A percentile compares a stretch with the other conserved stretches of the same genome.
phyloP scores from a whole-genome alignment of 2,113 vertebrate genomes.

The Phrynocephalus versicolor region DNA sequence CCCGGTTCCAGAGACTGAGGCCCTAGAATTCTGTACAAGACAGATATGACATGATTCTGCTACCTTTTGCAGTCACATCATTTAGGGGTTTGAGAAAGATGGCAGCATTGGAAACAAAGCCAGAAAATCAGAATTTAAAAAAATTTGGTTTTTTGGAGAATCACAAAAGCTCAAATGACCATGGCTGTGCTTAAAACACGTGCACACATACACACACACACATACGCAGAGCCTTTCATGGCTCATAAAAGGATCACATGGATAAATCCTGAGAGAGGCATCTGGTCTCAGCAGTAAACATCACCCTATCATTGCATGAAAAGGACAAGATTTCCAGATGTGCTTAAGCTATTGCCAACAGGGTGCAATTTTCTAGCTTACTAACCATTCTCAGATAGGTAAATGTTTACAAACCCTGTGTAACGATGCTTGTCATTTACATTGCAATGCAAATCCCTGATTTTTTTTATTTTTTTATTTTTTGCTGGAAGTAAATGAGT shows the following conservation, averaged over 20 bases:
- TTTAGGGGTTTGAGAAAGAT: background rate
- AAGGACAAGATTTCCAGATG: constrained; percentile 6
- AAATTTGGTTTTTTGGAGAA: background rate
- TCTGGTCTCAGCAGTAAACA: constrained; percentile 6
- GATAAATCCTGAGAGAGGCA: background rate
- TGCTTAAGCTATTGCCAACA: background rate
- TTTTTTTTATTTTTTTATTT: too few relatives aligned
- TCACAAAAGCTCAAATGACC: background rate
- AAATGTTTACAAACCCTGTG: constrained; percentile 50
- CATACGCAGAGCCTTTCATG: background rate
- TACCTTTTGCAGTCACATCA: background rate
- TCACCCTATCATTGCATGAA: background rate
- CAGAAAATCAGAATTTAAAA: background rate
- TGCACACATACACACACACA: background rate
- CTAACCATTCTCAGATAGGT: constrained; percentile 11
- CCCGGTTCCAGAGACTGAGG: too few relatives aligned
- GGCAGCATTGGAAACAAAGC: background rate
- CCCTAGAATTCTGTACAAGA: too few relatives aligned
- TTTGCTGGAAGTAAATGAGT: constrained; percentile 7
- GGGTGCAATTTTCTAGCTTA: constrained; percentile 17
- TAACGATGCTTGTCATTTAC: constrained; percentile 53
- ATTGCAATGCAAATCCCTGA: constrained; percentile 46
- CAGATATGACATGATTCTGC: background rate
- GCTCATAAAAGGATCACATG: background rate
- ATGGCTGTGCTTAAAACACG: background rate